These are phyloP conservation scores for Tiliacea citrago DNA, from an alignment of 2,888 invertebrate species.

Conservation along the genomic window DNA sequence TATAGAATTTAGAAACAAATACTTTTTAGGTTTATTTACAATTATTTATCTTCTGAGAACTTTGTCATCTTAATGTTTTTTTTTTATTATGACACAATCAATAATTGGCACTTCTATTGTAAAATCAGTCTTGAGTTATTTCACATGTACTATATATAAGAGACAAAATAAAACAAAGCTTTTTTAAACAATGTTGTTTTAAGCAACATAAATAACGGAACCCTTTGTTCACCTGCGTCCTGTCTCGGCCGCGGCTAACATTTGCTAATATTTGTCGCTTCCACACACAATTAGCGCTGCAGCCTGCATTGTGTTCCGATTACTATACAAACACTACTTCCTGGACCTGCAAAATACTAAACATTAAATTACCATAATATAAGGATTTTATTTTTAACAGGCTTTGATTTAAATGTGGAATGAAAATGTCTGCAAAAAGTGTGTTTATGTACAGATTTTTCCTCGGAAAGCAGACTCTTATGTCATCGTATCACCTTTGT, in stretches of 20 bases:
- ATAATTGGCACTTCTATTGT: too few relatives aligned
- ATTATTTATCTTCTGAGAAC: too few relatives aligned
- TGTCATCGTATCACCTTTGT: not conserved
- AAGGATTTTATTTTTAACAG: not conserved
- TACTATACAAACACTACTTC: conserved; percentile 2
- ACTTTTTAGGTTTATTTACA: too few relatives aligned
- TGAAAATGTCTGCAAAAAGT: not conserved
- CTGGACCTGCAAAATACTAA: not conserved
- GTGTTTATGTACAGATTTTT: too few relatives aligned
- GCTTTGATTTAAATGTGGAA: not conserved
- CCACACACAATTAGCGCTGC: conserved; percentile 22
- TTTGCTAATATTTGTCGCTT: conserved; percentile 8
- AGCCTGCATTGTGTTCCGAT: conserved; percentile 3
- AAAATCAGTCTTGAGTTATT: too few relatives aligned
- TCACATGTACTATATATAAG: too few relatives aligned
- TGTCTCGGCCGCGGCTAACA: not conserved
- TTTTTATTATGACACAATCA: too few relatives aligned
- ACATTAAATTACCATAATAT: not conserved
- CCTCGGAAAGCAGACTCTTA: not conserved
- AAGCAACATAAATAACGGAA: conserved; percentile 12
- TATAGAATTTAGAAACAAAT: too few relatives aligned
- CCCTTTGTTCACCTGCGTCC: conserved; percentile 14
- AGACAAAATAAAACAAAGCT: not conserved
- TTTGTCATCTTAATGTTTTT: too few relatives aligned
- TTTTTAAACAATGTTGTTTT: not conserved